Percentiles rank a stretch among this genome's conserved stretches.
phyloP scores from a whole-genome alignment of 2,888 invertebrate genomes.

The Tenodera sinensis region DNA sequence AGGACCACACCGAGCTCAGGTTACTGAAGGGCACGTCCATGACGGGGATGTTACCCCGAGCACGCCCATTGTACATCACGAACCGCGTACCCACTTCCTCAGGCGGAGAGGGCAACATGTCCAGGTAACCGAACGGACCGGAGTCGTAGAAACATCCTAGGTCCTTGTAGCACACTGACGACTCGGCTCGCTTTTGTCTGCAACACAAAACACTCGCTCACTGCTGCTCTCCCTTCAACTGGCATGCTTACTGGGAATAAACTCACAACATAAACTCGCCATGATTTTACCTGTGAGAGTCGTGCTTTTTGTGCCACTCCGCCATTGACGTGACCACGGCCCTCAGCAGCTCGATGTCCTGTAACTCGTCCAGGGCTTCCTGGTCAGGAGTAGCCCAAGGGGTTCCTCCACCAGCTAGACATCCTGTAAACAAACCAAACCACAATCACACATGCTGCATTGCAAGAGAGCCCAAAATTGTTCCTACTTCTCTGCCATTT shows the following conservation, averaged over 20 bases:
- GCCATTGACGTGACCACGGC: slow-evolving; percentile 70
- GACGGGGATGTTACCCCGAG: slow-evolving; percentile 46
- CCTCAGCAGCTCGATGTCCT: slow-evolving; percentile 66
- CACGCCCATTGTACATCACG: slow-evolving; percentile 63
- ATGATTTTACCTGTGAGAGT: slow-evolving; percentile 17
- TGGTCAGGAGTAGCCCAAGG: slow-evolving; percentile 56
- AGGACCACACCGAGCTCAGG: slow-evolving; percentile 64
- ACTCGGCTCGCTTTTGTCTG: slow-evolving; percentile 73
- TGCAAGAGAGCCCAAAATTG: too few relatives aligned
- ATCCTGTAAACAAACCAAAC: slow-evolving; percentile 8
- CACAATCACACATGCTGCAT: too few relatives aligned
- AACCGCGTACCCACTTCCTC: slow-evolving; percentile 85
- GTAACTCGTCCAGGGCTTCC: slow-evolving; percentile 68
- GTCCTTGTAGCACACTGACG: slow-evolving; percentile 79
- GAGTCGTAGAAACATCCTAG: slow-evolving; percentile 90
- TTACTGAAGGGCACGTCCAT: slow-evolving; percentile 70
- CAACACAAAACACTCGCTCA: slow-evolving; percentile 21
- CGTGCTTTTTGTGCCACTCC: slow-evolving; percentile 57
- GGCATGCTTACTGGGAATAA: too few relatives aligned
- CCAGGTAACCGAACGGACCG: slow-evolving; percentile 85
- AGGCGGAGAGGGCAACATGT: slow-evolving; percentile 81
- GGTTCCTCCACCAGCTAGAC: slow-evolving; percentile 16
- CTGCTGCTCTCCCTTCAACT: too few relatives aligned
- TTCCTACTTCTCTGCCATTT: too few relatives aligned
- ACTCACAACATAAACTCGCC: too few relatives aligned